Base-by-base conservation (phyloP, 2,888 invertebrate species). In the Augochlorella aurata region DNA sequence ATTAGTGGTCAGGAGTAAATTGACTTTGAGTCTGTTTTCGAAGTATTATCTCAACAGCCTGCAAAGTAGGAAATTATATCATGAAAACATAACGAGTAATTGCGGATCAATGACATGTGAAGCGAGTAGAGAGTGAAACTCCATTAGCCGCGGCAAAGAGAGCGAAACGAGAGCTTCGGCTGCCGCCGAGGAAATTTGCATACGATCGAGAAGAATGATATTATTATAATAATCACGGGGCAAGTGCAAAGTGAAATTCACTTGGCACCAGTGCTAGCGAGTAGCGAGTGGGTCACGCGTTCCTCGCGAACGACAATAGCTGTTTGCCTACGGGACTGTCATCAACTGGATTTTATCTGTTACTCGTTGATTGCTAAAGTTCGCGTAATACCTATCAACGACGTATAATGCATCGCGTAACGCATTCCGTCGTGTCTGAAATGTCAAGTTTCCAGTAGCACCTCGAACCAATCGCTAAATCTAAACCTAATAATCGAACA, bases 311-410 rank as follows among this genome's bases (percentile, higher is more conserved):
- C 74, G 54, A 73, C 72, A 74, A 76, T 77, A 68, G 66, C 38
- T 74, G n/a, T 52, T 79, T 63, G 79, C 68, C 52, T 74, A 58
- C 21, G 68, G 76, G 74, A 85, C 79, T 76, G 65, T 69, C 68
- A 29, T 65, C 68, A 24, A 49, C 52, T 50, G 18, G 24, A 70
- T 67, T 83, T 77, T 73, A 73, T 83, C 73, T 69, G 74, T 44
- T 74, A 52, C 68, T 16, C 69, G 61, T 78, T 63, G 66, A 52
- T 77, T 50, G 77, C 74, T 75, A 74, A 78, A 77, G 74, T 74
- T 73, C 74, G 77, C 77, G 77, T 77, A 71, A 83, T 82, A 58
- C 14, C 58, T 58, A 82, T 86, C 81, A 65, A 71, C 74, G 75
- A 72, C 85, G 78, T 67, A 61, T 83, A 74, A 83, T 21, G 76